phyloP scores from a whole-genome alignment of 2,113 vertebrate genomes.

The Cricetomys ansorgei region DNA sequence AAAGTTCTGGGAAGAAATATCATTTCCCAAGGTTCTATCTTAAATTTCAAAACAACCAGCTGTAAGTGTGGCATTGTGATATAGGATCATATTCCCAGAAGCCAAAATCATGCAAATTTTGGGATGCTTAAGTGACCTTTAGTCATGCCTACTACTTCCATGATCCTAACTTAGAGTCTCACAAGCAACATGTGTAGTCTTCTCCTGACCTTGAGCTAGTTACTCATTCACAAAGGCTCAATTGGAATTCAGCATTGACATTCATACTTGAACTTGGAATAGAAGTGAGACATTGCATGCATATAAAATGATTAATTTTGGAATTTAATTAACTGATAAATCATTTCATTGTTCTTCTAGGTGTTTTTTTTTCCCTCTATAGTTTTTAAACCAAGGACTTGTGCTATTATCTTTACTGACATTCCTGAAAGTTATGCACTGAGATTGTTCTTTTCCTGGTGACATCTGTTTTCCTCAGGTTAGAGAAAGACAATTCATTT shows the following conservation, averaged over 20 bases:
- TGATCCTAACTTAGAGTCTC: conserved; percentile 11
- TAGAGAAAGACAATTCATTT: background rate
- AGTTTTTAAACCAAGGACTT: conserved; percentile 33
- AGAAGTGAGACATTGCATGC: conserved; percentile 42
- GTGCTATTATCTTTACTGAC: conserved; percentile 11
- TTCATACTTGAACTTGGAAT: conserved; percentile 68
- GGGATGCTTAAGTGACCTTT: conserved; percentile 12
- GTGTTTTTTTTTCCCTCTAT: conserved; percentile 52
- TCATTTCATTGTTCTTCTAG: conserved; percentile 61
- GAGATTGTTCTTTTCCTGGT: background rate
- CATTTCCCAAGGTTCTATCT: conserved; percentile 53
- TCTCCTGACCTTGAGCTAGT: conserved; percentile 62
- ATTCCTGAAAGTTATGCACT: conserved; percentile 31
- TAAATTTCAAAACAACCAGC: conserved; percentile 40
- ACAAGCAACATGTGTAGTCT: conserved; percentile 41
- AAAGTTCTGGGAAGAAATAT: background rate
- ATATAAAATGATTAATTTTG: conserved; percentile 70
- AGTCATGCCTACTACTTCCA: conserved; percentile 15
- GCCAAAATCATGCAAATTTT: conserved; percentile 62
- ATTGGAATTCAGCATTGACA: conserved; percentile 64
- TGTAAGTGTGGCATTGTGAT: background rate
- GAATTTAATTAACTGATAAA: conserved; percentile 78
- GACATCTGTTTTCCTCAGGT: conserved; percentile 44
- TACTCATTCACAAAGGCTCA: conserved; percentile 58
- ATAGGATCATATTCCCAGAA: conserved; percentile 48